Evolutionary conservation across 2,797 vertebrate genomes (phyloP), one percentile per base, ranked within the genome.

Genomic region (Australoheros facetus): DNA sequence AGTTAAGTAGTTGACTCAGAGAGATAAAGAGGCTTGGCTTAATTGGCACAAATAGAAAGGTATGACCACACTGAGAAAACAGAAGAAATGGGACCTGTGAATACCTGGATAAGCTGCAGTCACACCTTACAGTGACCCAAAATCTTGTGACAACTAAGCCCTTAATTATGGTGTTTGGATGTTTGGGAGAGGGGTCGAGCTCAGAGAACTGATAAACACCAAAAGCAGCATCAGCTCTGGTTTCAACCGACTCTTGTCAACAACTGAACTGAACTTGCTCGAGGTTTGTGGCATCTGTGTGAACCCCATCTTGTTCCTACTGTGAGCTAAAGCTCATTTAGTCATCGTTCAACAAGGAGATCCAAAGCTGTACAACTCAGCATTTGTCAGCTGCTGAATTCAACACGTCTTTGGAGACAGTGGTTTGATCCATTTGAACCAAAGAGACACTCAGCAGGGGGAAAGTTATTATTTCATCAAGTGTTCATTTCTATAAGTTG

Each of bases 11-110:
- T 75, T 90, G 89, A 91, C 60, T 87, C 28, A 82, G 54, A 48
- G 13, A 56, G 21, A 5, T 42, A 85, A 73, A 70, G 77, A 82
- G 89, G 82, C 69, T 85, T 59, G 87, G 87, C 69, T 78, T 84
- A 57, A 71, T 75, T 78, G 72, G 16, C 3, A 66, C 74, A 79
- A 73, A 78, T 23, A 53, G 74, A 58, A 86, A 79, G 56, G 26
- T 71, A 7, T 9, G 73, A 86, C 30, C 73, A 51, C 78, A 51
- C 64, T 32, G 21, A 62, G 75, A 75, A 84, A 45, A 78, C 59
- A 1, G 71, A 3, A 13, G 58, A 26, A 32, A 7, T 57, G 64
- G 71, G 72, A 16, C 72, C 55, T 75, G 73, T 56, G 55, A 57
- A 39, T 53, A 64, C 23, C 55, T 62, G 71, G 72, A 69, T 28